These are phyloP conservation scores for Tiaroga cobitis DNA, from an alignment of 2,797 vertebrate species.

Conservation along the genomic window DNA sequence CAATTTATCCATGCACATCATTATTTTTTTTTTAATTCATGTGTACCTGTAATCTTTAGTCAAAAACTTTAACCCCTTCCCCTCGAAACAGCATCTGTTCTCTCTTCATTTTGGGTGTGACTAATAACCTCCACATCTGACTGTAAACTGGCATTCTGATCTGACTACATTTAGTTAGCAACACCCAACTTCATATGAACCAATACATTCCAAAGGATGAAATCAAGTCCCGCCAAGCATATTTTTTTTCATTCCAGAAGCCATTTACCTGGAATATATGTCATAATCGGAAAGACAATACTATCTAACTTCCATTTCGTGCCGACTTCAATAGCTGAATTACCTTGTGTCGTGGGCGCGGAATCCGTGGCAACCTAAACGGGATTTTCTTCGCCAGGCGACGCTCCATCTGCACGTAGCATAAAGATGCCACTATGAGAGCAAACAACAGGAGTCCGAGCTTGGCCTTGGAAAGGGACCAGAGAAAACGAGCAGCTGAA, in stretches of 20 bases:
- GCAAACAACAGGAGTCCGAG: constrained; percentile 85
- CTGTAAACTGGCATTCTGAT: not conserved
- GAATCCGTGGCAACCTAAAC: constrained; percentile 88
- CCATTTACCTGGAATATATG: too few relatives aligned
- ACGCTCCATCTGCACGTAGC: constrained; percentile 88
- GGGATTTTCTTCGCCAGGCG: constrained; percentile 74
- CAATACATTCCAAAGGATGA: not conserved
- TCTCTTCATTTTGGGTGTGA: not conserved
- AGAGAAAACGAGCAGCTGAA: not conserved
- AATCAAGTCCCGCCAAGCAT: not conserved
- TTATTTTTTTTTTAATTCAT: not conserved
- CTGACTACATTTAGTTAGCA: not conserved
- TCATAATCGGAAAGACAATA: not conserved
- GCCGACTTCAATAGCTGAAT: constrained; percentile 1
- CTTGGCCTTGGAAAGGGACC: constrained; percentile 80
- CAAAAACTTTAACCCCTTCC: not conserved
- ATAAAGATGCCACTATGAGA: constrained; percentile 75
- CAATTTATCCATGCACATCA: not conserved
- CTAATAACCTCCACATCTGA: not conserved
- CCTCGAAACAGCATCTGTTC: not conserved
- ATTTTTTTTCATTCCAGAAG: too few relatives aligned
- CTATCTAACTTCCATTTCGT: not conserved
- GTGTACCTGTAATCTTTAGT: not conserved
- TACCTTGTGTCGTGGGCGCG: constrained; percentile 88
- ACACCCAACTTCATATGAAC: not conserved